phyloP scores from a whole-genome alignment of 2,113 vertebrate species.

The Hydrolagus affinis region DNA sequence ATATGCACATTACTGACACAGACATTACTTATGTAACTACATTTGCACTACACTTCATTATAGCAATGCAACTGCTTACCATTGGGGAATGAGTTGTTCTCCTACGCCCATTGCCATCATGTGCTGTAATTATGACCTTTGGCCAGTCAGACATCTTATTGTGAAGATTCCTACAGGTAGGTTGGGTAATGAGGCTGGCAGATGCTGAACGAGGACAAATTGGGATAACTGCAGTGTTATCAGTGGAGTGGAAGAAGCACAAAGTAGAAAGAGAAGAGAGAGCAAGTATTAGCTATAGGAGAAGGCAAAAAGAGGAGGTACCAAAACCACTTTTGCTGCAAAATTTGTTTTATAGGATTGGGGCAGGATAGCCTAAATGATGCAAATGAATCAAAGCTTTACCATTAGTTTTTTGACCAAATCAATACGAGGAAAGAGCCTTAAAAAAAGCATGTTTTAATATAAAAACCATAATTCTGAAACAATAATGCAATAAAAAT shows the following conservation, averaged over 20 bases:
- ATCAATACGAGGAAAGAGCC: not conserved
- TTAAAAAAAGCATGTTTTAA: not conserved
- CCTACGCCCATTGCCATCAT: conserved; percentile 54
- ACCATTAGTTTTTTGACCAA: not conserved
- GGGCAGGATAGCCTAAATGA: not conserved
- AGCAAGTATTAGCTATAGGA: conserved; percentile 49
- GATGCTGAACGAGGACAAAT: conserved; percentile 99
- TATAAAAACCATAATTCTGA: too few species aligned
- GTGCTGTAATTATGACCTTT: conserved; percentile 59
- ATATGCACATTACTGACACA: too few species aligned
- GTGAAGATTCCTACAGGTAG: conserved; percentile 76
- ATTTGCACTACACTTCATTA: not conserved
- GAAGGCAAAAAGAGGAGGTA: conserved; percentile 39
- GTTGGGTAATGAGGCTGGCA: conserved; percentile 82
- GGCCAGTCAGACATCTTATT: conserved; percentile 72
- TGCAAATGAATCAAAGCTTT: not conserved
- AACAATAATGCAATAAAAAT: too few species aligned
- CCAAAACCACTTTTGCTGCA: conserved; percentile 51
- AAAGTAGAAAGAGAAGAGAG: conserved; percentile 52
- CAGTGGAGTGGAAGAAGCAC: conserved; percentile 46
- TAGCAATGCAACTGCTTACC: conserved; percentile 44
- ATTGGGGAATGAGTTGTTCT: conserved; percentile 53
- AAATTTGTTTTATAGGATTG: not conserved
- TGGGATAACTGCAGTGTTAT: conserved; percentile 78
- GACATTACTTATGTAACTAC: too few species aligned